Percentiles rank a stretch among this genome's conserved stretches.
Evolutionary conservation across 2,113 vertebrate genomes (phyloP).

Genomic region (Thomomys bottae): DNA sequence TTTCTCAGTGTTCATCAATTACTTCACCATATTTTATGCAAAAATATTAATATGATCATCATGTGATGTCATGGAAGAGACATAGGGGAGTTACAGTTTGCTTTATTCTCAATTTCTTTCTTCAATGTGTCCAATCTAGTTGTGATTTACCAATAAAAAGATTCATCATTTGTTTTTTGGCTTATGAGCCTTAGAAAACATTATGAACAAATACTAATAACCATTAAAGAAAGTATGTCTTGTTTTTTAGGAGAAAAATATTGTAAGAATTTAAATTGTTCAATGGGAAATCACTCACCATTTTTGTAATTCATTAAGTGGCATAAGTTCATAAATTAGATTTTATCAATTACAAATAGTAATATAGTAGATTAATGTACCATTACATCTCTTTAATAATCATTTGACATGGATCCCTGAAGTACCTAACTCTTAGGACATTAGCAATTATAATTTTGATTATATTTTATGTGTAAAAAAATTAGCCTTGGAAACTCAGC

Average conservation of each 20-base stretch:
- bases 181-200: neutral
- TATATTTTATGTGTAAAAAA: neutral
- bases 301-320: constrained; percentile 17
- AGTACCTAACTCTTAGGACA: constrained; percentile 10
- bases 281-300: neutral
- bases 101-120: neutral
- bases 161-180: constrained; percentile 5
- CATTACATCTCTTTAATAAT: neutral
- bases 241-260: neutral
- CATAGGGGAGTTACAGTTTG: neutral
- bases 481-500: neutral
- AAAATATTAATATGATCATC: neutral
- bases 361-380: neutral
- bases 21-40: constrained; percentile 23
- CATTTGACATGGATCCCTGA: neutral
- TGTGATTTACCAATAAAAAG: neutral
- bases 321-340: neutral
- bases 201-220: neutral
- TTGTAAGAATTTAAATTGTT: constrained; percentile 7
- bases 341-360: neutral
- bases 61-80: neutral
- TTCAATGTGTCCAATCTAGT: neutral
- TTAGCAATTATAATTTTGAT: constrained; percentile 21
- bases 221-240: neutral
- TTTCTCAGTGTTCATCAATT: constrained; percentile 19